Evolutionary conservation across 2,113 vertebrate species (phyloP), one percentile per base, ranked within the genome.

Genomic region (Beaufortia kweichowensis): DNA sequence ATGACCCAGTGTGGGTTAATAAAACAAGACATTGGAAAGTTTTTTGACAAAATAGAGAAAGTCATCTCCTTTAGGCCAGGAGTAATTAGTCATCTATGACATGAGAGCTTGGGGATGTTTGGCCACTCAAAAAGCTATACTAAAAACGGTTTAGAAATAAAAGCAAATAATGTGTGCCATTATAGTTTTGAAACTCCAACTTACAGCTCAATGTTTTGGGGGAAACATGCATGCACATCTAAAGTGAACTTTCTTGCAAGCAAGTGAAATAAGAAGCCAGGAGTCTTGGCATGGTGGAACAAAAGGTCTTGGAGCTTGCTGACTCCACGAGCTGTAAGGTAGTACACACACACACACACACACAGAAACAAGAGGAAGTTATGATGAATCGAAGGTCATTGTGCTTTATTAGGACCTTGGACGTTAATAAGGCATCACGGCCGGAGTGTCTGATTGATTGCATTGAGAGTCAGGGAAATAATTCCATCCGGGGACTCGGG

Each of bases 381-480:
- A 62, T 83, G 77, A 83, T 80, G 71, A 81, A 84, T 85, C 60
- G 72, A 86, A 85, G 88, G 84, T 88, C 85, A 78, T 75, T 67
- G 55, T 73, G 72, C 83, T 86, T 88, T 85, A 89, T 84, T 80
- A 83, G 76, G 76, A 85, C 84, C 80, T 86, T 79, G 82, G 81
- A 84, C 85, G 82, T 87, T 87, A 88, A 88, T 88, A 89, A 89
- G 89, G 85, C 84, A 88, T 85, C 79, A 77, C 79, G 78, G 79
- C 75, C 59, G 35, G 71, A 81, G 81, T 48, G 29, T 77, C 75
- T 92, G 93, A 94, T 86, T 91, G 89, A 93, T 92, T 91, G 85
- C 77, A 79, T 29, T 72, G 76, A 75, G 59, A 78, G 72, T 68
- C 72, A 80, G 61, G 83, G 86, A 90, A 85, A 79, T 82, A 60